Percentiles rank a stretch among this genome's conserved stretches.
Evolutionary conservation across 1,140 invertebrate genomes (phyloP).

Genomic region (Macrobrachium rosenbergii): DNA sequence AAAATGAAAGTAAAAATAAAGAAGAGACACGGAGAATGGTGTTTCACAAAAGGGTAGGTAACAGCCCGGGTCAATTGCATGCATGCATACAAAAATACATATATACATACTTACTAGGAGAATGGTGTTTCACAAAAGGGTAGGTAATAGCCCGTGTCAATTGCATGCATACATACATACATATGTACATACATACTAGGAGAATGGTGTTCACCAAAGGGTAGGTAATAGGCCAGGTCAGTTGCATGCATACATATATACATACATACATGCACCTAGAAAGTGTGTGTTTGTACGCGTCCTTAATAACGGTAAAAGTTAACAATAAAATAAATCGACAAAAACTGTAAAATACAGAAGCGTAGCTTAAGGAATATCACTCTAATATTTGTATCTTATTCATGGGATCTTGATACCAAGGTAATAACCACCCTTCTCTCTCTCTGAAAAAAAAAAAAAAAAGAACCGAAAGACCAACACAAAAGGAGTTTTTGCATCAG

Average conservation of each 20-base stretch:
- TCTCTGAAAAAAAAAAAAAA: too few species aligned
- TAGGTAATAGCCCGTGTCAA: background rate
- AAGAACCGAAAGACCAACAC: too few species aligned
- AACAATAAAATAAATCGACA: background rate
- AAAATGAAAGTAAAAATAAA: too few species aligned
- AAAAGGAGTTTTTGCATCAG: too few species aligned
- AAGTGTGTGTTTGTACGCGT: background rate
- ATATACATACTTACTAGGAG: background rate
- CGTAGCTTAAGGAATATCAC: too few species aligned
- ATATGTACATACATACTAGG: slow-evolving; percentile 21
- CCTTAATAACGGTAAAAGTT: background rate
- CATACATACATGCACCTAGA: slow-evolving; percentile 2
- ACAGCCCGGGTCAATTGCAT: background rate
- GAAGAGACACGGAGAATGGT: background rate
- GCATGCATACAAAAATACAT: background rate
- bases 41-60: background rate
- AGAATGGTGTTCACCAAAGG: too few species aligned
- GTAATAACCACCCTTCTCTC: too few species aligned
- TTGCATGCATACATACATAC: background rate
- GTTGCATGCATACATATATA: slow-evolving; percentile 29
- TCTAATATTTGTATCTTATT: too few species aligned
- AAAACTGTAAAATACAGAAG: background rate
- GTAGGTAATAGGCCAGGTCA: too few species aligned
- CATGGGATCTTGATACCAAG: too few species aligned
- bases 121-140: background rate